phyloP scores from a whole-genome alignment of 2,797 vertebrate genomes.

The Gila robusta region DNA sequence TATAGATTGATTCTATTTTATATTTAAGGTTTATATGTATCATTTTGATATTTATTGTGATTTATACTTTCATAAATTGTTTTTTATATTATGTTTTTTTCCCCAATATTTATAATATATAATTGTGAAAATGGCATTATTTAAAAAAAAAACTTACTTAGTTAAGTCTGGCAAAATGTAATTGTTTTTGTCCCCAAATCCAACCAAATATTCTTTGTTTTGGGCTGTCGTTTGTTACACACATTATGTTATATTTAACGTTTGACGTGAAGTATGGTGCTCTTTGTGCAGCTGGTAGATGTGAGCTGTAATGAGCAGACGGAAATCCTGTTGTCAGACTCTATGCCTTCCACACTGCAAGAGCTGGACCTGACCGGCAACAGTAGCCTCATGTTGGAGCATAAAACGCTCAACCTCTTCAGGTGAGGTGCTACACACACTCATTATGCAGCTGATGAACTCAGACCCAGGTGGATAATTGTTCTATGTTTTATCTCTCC shows the following conservation, averaged over 20 bases:
- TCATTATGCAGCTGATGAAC: slow-evolving; percentile 5
- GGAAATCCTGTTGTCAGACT: slow-evolving; percentile 91
- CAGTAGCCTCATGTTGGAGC: slow-evolving; percentile 90
- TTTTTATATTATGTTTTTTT: background rate
- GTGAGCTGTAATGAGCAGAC: slow-evolving; percentile 95
- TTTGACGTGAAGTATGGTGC: background rate
- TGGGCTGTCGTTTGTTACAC: background rate
- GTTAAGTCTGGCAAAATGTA: background rate
- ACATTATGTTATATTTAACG: background rate
- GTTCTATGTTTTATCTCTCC: background rate
- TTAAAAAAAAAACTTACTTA: background rate
- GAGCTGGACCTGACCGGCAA: slow-evolving; percentile 95
- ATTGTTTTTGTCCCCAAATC: background rate
- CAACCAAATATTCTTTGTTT: background rate
- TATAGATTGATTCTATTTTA: background rate
- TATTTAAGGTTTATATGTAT: background rate
- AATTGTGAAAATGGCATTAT: background rate
- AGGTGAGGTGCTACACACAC: slow-evolving; percentile 79
- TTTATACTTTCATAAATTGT: background rate
- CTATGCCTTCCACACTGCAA: slow-evolving; percentile 87
- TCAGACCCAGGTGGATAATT: slow-evolving; percentile 13
- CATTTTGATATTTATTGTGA: background rate
- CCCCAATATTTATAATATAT: background rate
- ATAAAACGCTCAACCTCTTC: slow-evolving; percentile 94
- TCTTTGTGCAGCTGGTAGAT: slow-evolving; percentile 86